phyloP scores from a whole-genome alignment of 2,113 vertebrate genomes.

The Ptilonorhynchus violaceus region DNA sequence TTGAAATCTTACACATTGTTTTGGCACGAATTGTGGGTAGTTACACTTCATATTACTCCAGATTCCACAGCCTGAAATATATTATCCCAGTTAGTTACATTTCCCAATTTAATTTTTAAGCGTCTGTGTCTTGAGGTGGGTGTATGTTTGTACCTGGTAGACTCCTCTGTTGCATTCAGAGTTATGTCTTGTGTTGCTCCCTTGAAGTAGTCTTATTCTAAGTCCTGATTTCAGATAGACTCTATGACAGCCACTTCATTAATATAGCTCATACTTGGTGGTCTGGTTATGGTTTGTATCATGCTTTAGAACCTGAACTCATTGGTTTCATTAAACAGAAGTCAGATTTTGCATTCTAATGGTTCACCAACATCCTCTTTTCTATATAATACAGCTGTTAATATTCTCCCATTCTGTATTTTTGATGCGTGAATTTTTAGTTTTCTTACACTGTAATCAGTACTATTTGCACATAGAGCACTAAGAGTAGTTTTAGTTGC shows the following conservation, averaged over 20 bases:
- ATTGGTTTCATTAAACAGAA: neutral
- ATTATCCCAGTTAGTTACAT: neutral
- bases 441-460: neutral
- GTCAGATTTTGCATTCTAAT: neutral
- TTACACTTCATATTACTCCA: neutral
- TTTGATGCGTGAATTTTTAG: neutral
- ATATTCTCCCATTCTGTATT: neutral
- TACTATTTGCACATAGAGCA: neutral
- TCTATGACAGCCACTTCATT: neutral
- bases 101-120: neutral
- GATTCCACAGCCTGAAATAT: neutral
- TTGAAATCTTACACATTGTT: neutral
- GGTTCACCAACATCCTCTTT: neutral
- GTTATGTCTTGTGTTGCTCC: neutral
- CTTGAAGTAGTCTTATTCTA: neutral
- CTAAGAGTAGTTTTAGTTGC: neutral
- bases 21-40: neutral
- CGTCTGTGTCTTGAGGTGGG: neutral
- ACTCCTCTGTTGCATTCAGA: neutral
- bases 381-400: neutral
- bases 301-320: neutral
- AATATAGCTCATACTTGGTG: neutral
- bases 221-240: neutral
- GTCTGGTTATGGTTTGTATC: neutral
- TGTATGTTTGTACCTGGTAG: neutral